These are phyloP conservation scores for Emys orbicularis DNA, from an alignment of 2,797 vertebrate species.

Conservation along the genomic window DNA sequence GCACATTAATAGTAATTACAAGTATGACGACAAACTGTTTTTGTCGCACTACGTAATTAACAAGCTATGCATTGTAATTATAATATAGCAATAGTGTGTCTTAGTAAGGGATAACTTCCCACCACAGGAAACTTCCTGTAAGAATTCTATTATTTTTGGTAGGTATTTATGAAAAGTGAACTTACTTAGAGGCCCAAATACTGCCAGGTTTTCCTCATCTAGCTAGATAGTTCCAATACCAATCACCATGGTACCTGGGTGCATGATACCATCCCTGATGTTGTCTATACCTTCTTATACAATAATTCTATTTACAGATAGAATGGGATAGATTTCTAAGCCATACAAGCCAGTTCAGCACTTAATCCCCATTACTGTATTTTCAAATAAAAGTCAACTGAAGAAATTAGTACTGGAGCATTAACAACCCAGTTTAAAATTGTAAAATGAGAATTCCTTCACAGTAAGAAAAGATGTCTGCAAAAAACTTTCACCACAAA, in stretches of 20 bases:
- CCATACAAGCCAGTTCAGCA: background rate
- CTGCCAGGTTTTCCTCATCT: conserved; percentile 27
- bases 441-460: background rate
- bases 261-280: background rate
- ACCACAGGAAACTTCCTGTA: conserved; percentile 23
- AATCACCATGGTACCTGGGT: conserved; percentile 5
- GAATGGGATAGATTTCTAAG: background rate
- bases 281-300: conserved; percentile 17
- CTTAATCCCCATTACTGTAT: background rate
- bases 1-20: background rate
- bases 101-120: conserved; percentile 10
- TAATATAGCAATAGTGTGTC: background rate
- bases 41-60: background rate
- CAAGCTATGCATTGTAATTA: conserved; percentile 24
- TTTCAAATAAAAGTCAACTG: background rate
- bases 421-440: background rate
- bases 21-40: conserved; percentile 14
- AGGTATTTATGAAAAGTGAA: conserved; percentile 8
- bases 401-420: background rate
- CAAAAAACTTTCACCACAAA: background rate
- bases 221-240: background rate
- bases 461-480: background rate
- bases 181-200: background rate
- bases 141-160: conserved; percentile 4
- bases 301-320: conserved; percentile 2